Base-by-base conservation (phyloP, 1,140 invertebrate species). In the Camponotus vicinus region DNA sequence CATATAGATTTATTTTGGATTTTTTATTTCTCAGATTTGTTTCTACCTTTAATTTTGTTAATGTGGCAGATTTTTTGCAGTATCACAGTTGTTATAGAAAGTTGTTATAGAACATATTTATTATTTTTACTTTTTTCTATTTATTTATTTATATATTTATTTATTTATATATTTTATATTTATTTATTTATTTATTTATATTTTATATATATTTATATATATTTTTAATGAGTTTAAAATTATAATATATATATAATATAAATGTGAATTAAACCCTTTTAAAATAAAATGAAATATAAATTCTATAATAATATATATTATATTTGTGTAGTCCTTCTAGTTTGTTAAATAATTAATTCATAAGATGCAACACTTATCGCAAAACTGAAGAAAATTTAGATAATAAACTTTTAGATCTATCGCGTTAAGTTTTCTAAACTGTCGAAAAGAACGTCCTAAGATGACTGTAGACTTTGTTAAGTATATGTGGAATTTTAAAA, bases 401-500 rank as follows among this genome's bases (percentile, higher is more conserved):
- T 18, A 21, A 57, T 52, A 52, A 52, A 49, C 4, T 78, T 49
- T 78, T 34, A 13, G 9, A 15, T 27, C n/a, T 40, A n/a, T 59
- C 70, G 37, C 6, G 13, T 73, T 59, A 73, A 73, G 40, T 75
- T 59, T 59, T 49, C 45, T 40, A 37, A n/a, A 73, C 52, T 73
- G 9, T 49, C 21, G 49, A 71, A 55, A 32, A 71, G n/a, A 49
- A 2, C 13, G 7, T 9, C 49, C 15, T 3, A 21, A 59, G 8
- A 63, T 61, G 37, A 37, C 45, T 40, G 45, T 77, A 78, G 40
- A 61, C 2, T 61, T 66, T 55, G 49, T 59, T 40, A 18, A 32
- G 8, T 37, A 57, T 80, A 55, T 1, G 1, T 80, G 37, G 66
- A 73, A 59, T 37, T 82, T 82, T 73, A 34, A 15, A 78, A 61